A percentile compares a stretch with the other conserved stretches of the same genome.
These are phyloP conservation scores for Trypoxylon attenuatum DNA, from an alignment of 2,888 invertebrate species.

Conservation along the genomic window DNA sequence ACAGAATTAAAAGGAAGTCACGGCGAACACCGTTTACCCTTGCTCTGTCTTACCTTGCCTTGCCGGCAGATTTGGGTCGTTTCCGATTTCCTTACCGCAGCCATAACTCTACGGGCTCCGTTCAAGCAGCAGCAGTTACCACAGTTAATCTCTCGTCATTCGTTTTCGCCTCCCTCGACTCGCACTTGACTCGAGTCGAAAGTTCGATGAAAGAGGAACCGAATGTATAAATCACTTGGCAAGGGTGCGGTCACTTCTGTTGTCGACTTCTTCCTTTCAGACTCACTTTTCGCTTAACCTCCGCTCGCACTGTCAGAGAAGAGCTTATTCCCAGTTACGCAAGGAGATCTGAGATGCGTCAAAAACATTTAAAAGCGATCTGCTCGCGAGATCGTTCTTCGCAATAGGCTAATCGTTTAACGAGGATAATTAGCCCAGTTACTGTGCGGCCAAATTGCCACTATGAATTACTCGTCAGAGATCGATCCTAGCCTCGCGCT, in stretches of 20 bases:
- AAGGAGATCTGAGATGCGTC: slow-evolving; percentile 17
- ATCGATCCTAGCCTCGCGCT: too few species aligned
- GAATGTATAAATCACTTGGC: too few species aligned
- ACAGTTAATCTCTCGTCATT: too few species aligned
- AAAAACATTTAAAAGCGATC: slow-evolving; percentile 41
- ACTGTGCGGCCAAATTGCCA: slow-evolving; percentile 14
- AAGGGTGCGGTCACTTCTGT: too few species aligned
- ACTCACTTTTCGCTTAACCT: too few species aligned
- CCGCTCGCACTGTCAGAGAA: slow-evolving; percentile 4
- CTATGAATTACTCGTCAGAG: too few species aligned
- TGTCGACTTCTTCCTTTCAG: too few species aligned
- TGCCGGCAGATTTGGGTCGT: not conserved
- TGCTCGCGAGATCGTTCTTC: slow-evolving; percentile 13
- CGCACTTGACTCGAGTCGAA: not conserved
- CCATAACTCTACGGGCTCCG: not conserved
- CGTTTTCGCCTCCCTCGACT: not conserved
- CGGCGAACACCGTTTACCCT: not conserved
- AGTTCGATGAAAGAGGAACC: not conserved
- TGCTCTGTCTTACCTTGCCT: not conserved
- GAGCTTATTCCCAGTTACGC: not conserved
- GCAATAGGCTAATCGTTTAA: slow-evolving; percentile 30
- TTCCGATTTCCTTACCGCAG: not conserved
- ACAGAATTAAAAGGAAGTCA: not conserved
- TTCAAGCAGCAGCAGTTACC: too few species aligned
- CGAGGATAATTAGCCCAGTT: slow-evolving; percentile 37